Evolutionary conservation across 30 jellyfish, hydroid and myxozoan species (phyloP).

Genomic region (Sanderia malayensis): DNA sequence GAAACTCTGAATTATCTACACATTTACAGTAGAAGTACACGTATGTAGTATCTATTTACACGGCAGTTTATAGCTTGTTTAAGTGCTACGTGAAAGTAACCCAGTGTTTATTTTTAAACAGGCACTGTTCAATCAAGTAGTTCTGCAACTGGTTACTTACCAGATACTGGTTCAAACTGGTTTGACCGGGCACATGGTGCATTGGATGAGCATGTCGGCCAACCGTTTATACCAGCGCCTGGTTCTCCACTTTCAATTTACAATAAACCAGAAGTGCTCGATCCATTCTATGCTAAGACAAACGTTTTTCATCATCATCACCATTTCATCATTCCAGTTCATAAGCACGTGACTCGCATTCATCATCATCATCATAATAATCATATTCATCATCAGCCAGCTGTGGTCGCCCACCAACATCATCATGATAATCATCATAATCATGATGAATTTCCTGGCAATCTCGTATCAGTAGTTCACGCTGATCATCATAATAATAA

Average conservation of each 20-base stretch:
- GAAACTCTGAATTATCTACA: too few species aligned
- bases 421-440: conserved; percentile 20
- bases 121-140: conserved; percentile 53
- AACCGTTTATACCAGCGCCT: conserved; percentile 65
- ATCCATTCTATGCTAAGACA: conserved; percentile 58
- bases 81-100: neutral
- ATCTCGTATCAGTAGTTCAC: neutral
- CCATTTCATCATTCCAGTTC: conserved; percentile 53
- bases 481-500: neutral
- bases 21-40: too few species aligned
- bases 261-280: conserved; percentile 73
- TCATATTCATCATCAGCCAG: conserved; percentile 10
- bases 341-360: conserved; percentile 38
- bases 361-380: conserved; percentile 61
- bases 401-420: neutral
- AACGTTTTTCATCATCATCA: conserved; percentile 60
- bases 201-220: conserved; percentile 50
- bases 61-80: too few species aligned
- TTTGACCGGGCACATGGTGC: conserved; percentile 39
- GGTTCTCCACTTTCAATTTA: conserved; percentile 57
- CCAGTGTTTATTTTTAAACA: neutral
- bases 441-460: conserved; percentile 31
- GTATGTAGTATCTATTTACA: too few species aligned
- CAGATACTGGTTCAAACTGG: conserved; percentile 78
- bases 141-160: conserved; percentile 51